Evolutionary conservation across 1,140 invertebrate genomes (phyloP), one percentile per base, ranked within the genome.

Genomic region (Lucilia sericata): DNA sequence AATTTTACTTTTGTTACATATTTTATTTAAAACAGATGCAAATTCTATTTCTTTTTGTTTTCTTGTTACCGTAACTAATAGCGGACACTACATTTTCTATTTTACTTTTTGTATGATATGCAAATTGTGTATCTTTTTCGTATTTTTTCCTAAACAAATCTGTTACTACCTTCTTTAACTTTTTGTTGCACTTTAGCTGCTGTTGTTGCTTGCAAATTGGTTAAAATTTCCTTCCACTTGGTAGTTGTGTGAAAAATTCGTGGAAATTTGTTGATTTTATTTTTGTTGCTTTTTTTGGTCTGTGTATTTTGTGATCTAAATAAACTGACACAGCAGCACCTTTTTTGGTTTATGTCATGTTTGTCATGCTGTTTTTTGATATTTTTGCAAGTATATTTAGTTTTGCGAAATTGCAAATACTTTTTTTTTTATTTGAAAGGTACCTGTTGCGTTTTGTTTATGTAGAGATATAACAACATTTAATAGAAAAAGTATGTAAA

Each of bases 321-420:
- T 78, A 78, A 78, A 78, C n/a, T 78, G 75, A 78, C 75, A 78
- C 75, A 78, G 75, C 75, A 78, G 75, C 75, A 78, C 75, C 36
- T 78, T 78, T 78, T 47, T 19, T 47, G 75, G 36, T 47, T 47
- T 78, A 47, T 78, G 75, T 78, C 75, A 78, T 78, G 65, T 70
- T n/a, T 70, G 36, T 78, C 75, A 78, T 47, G 75, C 75, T 78
- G 75, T 78, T 78, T 78, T 78, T 55, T n/a, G 51, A 55, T 42
- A 42, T 21, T 70, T 21, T 70, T 21, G 34, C 75, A 47, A 75
- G 34, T 75, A 17, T 75, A 42, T 42, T 42, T 42, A 17, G 19
- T 70, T 70, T 70, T 70, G 65, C 65, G 19, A 70, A 70, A 70
- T 19, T 70, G 10, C 5, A 10, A 21, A 21, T 5, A 70, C n/a